These are phyloP conservation scores for Coptodon bakossiorum DNA, from an alignment of 2,113 vertebrate species.

Conservation along the genomic window DNA sequence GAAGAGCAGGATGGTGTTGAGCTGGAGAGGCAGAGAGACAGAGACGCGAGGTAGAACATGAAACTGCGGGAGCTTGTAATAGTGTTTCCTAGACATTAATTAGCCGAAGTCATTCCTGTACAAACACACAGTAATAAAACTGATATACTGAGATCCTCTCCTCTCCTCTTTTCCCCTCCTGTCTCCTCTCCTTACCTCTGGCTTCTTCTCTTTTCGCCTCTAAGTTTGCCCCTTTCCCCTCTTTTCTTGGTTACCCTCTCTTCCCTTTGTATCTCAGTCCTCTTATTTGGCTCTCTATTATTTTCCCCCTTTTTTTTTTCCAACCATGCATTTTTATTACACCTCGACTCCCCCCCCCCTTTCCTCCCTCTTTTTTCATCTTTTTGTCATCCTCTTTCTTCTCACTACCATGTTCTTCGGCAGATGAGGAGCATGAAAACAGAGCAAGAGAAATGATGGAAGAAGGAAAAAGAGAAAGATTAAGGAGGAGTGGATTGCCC, in stretches of 20 bases:
- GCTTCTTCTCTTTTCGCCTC: neutral
- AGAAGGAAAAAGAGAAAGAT: neutral
- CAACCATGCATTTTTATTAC: neutral
- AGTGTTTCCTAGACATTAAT: slow-evolving; percentile 65
- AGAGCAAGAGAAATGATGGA: neutral
- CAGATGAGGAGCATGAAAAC: neutral
- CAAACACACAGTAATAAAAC: slow-evolving; percentile 62
- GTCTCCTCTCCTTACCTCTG: neutral
- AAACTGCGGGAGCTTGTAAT: slow-evolving; percentile 65
- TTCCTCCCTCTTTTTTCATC: rapidly evolving
- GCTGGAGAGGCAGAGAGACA: neutral
- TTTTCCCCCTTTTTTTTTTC: rapidly evolving
- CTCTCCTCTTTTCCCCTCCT: neutral
- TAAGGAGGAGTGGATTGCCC: slow-evolving; percentile 7
- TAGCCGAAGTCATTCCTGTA: slow-evolving; percentile 56
- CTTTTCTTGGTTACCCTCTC: neutral
- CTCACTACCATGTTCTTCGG: neutral
- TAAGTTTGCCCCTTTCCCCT: neutral
- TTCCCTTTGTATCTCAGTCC: neutral
- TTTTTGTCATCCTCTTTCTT: neutral
- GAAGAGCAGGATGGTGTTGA: neutral
- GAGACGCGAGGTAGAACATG: slow-evolving; percentile 28
- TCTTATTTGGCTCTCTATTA: neutral
- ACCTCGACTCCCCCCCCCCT: neutral
- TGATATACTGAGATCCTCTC: slow-evolving; percentile 39